Percentiles rank a stretch among this genome's conserved stretches.
Conservation (phyloP, 2,888 invertebrate genomes). For the Papilio gigon region DNA sequence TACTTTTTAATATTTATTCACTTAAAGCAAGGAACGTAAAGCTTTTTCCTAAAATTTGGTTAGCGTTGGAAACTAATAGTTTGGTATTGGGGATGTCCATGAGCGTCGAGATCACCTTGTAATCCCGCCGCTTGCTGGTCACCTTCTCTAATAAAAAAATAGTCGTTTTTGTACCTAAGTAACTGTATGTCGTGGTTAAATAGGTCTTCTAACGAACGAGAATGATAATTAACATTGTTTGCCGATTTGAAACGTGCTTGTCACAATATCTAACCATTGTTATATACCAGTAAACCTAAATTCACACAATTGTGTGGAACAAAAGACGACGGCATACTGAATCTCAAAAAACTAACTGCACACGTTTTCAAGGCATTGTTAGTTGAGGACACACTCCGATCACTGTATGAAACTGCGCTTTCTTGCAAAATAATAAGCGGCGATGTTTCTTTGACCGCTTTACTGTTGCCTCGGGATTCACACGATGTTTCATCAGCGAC, state of each 20-base stretch:
- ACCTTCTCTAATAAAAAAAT: no score
- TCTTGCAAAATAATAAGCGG: slow-evolving; percentile 35
- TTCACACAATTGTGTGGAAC: slow-evolving; percentile 39
- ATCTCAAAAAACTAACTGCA: slow-evolving; percentile 35
- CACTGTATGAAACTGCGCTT: slow-evolving; percentile 28
- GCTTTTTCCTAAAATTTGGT: neutral
- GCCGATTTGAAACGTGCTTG: slow-evolving; percentile 10
- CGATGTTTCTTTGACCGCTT: slow-evolving; percentile 39
- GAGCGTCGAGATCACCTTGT: no score
- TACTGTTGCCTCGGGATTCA: slow-evolving; percentile 54
- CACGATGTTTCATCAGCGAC: slow-evolving; percentile 57
- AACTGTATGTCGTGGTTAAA: neutral
- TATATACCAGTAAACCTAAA: slow-evolving; percentile 33
- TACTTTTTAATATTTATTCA: neutral
- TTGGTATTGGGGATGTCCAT: no score
- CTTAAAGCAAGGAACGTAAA: neutral
- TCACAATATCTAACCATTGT: slow-evolving; percentile 34
- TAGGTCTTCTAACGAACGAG: neutral
- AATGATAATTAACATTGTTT: slow-evolving; percentile 28
- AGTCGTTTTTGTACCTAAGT: no score
- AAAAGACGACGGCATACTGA: slow-evolving; percentile 22
- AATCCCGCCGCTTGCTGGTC: no score
- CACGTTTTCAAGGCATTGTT: slow-evolving; percentile 35
- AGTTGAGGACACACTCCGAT: slow-evolving; percentile 9
- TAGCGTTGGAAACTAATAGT: neutral